phyloP scores from a whole-genome alignment of 2,888 invertebrate species.

The Neuroscelio doddi region DNA sequence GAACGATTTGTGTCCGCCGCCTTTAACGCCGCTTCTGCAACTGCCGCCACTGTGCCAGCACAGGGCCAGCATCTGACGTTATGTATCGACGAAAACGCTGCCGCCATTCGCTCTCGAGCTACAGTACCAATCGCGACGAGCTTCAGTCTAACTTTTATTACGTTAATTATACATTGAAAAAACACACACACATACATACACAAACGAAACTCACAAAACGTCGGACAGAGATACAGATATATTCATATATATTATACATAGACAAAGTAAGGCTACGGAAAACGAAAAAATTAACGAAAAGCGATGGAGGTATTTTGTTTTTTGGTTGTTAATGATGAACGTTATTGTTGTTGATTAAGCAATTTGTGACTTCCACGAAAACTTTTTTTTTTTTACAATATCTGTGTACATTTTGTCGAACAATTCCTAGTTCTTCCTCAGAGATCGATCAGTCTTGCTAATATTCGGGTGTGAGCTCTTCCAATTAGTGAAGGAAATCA shows the following conservation, averaged over 20 bases:
- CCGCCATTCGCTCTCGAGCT: slow-evolving; percentile 46
- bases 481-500: slow-evolving; percentile 1
- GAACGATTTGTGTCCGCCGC: slow-evolving; percentile 59
- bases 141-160: slow-evolving; percentile 54
- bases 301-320: slow-evolving; percentile 4
- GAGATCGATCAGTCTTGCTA: slow-evolving; percentile 4
- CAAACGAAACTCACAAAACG: slow-evolving; percentile 1
- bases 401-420: not conserved
- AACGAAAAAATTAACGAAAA: slow-evolving; percentile 11
- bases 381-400: not conserved
- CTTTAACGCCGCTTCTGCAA: slow-evolving; percentile 65
- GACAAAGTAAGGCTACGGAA: not conserved
- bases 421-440: slow-evolving; percentile 13
- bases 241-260: slow-evolving; percentile 7
- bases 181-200: too few species aligned
- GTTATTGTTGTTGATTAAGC: slow-evolving; percentile 7
- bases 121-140: slow-evolving; percentile 56
- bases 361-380: not conserved
- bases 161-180: slow-evolving; percentile 2
- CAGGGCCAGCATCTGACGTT: slow-evolving; percentile 70
- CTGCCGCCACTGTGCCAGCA: slow-evolving; percentile 68
- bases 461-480: not conserved
- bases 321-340: slow-evolving; percentile 7
- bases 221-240: slow-evolving; percentile 9
- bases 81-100: slow-evolving; percentile 49